Base-by-base conservation (phyloP, 2,797 vertebrate species). In the Mionectes olivaceus region DNA sequence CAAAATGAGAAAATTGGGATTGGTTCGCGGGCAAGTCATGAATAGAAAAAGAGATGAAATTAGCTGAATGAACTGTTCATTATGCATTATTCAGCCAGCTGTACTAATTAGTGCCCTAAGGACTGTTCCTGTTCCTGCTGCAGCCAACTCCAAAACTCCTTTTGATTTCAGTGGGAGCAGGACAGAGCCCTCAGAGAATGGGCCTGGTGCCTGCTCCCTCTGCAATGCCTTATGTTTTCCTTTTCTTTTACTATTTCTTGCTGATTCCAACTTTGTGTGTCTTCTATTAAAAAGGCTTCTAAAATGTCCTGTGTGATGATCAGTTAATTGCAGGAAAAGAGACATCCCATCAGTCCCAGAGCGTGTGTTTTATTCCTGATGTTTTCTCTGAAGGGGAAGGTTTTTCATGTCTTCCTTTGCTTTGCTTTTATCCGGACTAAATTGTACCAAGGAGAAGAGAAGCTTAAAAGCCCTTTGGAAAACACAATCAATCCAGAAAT, bases 41-140 rank as follows among this genome's bases (percentile, higher is more conserved):
- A 90, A 83, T 59, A 94, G 96, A 61, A 83, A 63, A 88, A 86
- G 91, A 71, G 87, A 90, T 95, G 76, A 95, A 94, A 96, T 96
- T 94, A 94, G 91, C 94, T 96, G 95, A 96, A 95, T 96, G 95
- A 96, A 95, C 94, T 83, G 85, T 65, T 96, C 93, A 88, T 96
- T 96, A 91, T 83, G 95, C 90, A 83, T 94, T 94, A 96, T 95
- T 96, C 95, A 96, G 83, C 83, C 94, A 94, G 95, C 94, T 96
- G 85, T 86, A 94, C 94, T 94, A 96, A 96, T 96, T 94, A 95
- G 94, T 86, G 94, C 95, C 95, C 94, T 96, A 88, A 96, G 96
- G 88, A 95, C 93, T 83, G 94, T 95, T 94, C 90, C 76, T 95
- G 85, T 93, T 96, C 85, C 79, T 69, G 10, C 69, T 94, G 95